Evolutionary conservation across 2,888 invertebrate genomes (phyloP), one percentile per base, ranked within the genome.

Genomic region (Cactoblastis cactorum): DNA sequence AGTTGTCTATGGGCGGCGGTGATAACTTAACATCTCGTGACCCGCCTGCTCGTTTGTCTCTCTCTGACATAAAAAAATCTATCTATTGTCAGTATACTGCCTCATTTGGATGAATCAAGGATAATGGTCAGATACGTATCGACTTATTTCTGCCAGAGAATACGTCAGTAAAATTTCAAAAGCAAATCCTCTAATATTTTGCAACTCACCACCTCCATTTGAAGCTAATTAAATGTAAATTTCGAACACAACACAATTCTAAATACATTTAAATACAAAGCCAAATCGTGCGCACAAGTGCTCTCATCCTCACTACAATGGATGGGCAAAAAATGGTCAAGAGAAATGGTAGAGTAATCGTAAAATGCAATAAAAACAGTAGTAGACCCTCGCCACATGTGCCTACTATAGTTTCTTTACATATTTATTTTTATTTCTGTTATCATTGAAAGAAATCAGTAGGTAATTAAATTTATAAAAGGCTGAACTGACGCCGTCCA

Each of bases 221-320:
- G 57, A 62, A 59, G 51, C 43, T 52, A 62, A 64, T 63, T 47
- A 52, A 61, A 57, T 61, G 49, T 51, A 59, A 64, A 65, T 55
- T 61, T 52, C 58, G 55, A 55, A 52, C 61, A 56, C 60, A 69
- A 67, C 63, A 58, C n/a, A 54, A 55, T 55, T 50, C 56, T 51
- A 58, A 62, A 51, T 50, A 51, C 58, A 65, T 66, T 67, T 62
- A 59, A 62, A 69, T 61, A 54, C 54, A 51, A 57, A 53, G 67
- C 62, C 55, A 74, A 77, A 80, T 79, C 70, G 79, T 73, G 73
- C 74, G 67, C 65, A 78, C 63, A 75, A 73, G 74, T 75, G 71
- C 71, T 75, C 71, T 69, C 71, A 72, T 73, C 65, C 63, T 38
- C 37, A 18, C 8, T 28, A 47, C 35, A 33, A 35, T 22, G 12